Conservation (phyloP, 2,113 vertebrate species). For the Oryzias melastigma region DNA sequence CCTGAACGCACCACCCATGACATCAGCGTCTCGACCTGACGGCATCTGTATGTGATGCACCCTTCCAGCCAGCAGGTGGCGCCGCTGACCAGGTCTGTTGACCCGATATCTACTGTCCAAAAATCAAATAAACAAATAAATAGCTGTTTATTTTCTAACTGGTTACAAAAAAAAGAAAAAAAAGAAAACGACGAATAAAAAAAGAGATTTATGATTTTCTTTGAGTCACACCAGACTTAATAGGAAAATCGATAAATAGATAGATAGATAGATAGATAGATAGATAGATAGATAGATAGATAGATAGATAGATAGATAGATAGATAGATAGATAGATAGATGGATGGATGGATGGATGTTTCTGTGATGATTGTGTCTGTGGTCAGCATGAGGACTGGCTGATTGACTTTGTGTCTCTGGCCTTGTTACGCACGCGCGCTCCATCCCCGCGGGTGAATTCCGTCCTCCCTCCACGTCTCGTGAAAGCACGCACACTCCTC, state of each 20-base stretch:
- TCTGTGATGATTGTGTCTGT: no score
- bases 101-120: background rate
- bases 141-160: no score
- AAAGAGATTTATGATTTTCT: no score
- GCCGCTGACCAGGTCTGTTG: conserved; percentile 16
- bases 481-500: conserved; percentile 18
- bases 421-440: conserved; percentile 19
- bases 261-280: background rate
- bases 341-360: conserved; percentile 1
- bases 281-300: conserved; percentile 1
- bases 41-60: background rate
- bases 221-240: no score
- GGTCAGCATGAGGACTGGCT: conserved; percentile 42
- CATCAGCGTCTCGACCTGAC: conserved; percentile 10
- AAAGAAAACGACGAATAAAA: no score
- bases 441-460: conserved; percentile 60
- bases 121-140: no score
- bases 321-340: conserved; percentile 4
- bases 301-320: conserved; percentile 6
- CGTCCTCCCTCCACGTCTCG: conserved; percentile 32
- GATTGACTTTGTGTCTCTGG: conserved; percentile 63
- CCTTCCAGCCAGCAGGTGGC: conserved; percentile 32
- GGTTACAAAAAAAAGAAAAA: no score
- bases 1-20: conserved; percentile 24
- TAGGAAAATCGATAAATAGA: no score